A percentile compares a stretch with the other conserved stretches of the same genome.
These are phyloP conservation scores for Brotula barbata DNA, from an alignment of 2,797 vertebrate species.

Conservation along the genomic window DNA sequence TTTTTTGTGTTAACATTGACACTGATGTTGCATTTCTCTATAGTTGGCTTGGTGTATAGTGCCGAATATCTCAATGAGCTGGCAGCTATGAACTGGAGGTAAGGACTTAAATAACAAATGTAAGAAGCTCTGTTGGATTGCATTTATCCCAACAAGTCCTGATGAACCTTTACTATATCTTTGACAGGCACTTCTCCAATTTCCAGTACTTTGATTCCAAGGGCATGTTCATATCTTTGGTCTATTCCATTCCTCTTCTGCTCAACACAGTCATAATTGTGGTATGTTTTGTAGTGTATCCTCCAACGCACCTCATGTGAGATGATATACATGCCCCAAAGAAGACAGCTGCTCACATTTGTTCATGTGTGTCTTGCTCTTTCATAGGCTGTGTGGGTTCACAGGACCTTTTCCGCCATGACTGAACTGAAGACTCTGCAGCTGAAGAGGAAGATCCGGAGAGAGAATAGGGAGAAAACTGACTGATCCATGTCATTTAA, in stretches of 20 bases:
- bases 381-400: conserved; percentile 88
- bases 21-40: conserved; percentile 63
- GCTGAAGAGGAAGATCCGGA: conserved; percentile 79
- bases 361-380: conserved; percentile 8
- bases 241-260: conserved; percentile 89
- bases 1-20: no score
- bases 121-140: neutral
- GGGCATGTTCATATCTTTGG: conserved; percentile 96
- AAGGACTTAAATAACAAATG: conserved; percentile 12
- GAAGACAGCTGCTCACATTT: neutral
- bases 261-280: conserved; percentile 90
- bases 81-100: conserved; percentile 96
- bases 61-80: conserved; percentile 94
- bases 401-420: conserved; percentile 89
- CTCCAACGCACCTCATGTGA: neutral
- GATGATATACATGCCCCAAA: neutral
- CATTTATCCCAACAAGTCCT: neutral
- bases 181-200: conserved; percentile 86
- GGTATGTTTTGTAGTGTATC: conserved; percentile 74
- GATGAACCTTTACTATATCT: neutral
- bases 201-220: conserved; percentile 97
- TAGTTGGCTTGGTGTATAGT: conserved; percentile 87
- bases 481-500: conserved; percentile 54
- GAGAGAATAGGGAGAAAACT: conserved; percentile 78
- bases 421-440: conserved; percentile 88